Evolutionary conservation across 2,888 invertebrate species (phyloP), one percentile per base, ranked within the genome.

Genomic region (Vandiemenella viatica): DNA sequence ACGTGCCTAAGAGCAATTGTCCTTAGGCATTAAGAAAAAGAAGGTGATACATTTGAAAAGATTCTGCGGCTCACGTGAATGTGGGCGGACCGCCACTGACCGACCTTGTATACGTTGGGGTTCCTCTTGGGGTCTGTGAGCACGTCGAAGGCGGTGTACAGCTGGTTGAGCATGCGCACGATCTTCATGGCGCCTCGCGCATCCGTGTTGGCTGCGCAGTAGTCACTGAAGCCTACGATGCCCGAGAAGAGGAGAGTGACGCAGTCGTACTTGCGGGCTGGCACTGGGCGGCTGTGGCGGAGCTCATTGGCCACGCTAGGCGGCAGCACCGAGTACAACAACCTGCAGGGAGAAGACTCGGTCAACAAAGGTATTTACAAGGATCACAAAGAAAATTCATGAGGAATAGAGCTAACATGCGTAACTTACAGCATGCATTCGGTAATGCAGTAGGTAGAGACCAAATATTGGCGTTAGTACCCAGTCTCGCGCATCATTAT

Each of bases 101-200:
- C 51, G 66, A 91, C 93, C 83, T 95, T 95, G 64, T 92, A 95
- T 46, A 93, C 89, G 65, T 93, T 88, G 32, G 91, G 87, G 68
- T 93, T 92, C 58, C 83, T 80, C 63, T 84, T 87, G 5, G 90
- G 88, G 67, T 93, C 92, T 8, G 93, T 90, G 38, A 95, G 74
- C 37, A 85, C 89, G 68, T 95, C 95, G 61, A 93, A 93, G 4
- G 90, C 84, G 0, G 91, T 93, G 65, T 95, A 95, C 55, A 95
- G 74, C 62, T 87, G 83, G 66, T 95, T 95, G 44, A 95, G 76
- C 78, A 93, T 84, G 66, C 85, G 79, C 7, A 95, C 93, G 55
- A 95, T 93, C 71, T 91, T 91, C 89, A 93, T 93, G 41, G 92
- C 93, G 1, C 92, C 92, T 57, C 80, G 80, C 5, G 90, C 84